Conservation (phyloP, 2,888 invertebrate species). For the Podabrus alpinus region DNA sequence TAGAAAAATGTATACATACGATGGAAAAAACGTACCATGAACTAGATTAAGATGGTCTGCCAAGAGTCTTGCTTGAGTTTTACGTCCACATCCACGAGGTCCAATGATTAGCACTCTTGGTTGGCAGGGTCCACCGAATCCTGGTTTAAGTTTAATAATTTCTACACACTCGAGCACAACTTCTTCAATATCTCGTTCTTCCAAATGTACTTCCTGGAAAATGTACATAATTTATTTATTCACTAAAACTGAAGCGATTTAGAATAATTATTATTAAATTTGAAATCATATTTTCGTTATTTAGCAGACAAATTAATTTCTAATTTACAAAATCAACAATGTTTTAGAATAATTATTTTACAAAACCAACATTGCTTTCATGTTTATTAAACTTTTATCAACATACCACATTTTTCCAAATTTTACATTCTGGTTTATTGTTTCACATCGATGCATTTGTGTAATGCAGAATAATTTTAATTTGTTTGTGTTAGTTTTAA, state of each 20-base stretch:
- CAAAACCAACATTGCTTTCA: neutral
- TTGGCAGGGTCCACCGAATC: conserved; percentile 57
- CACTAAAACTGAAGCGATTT: neutral
- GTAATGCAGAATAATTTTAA: neutral
- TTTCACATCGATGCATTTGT: neutral
- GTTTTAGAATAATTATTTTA: neutral
- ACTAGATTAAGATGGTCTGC: conserved; percentile 61
- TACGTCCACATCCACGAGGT: conserved; percentile 63
- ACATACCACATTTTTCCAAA: neutral
- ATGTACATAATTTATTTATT: neutral
- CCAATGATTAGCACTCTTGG: conserved; percentile 66
- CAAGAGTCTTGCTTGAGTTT: conserved; percentile 59
- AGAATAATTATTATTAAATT: too few species aligned
- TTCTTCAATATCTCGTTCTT: conserved; percentile 47
- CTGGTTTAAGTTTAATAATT: conserved; percentile 48
- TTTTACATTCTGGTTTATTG: neutral
- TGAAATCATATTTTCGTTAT: too few species aligned
- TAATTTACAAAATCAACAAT: neutral
- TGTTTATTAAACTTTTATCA: neutral
- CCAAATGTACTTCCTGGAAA: conserved; percentile 50
- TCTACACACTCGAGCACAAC: conserved; percentile 52
- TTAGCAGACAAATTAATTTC: neutral
- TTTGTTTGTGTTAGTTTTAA: neutral
- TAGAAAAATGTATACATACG: neutral
- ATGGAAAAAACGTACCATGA: conserved; percentile 49